Evolutionary conservation across 1,140 invertebrate species (phyloP).

Genomic region (Agraylea sexmaculata): DNA sequence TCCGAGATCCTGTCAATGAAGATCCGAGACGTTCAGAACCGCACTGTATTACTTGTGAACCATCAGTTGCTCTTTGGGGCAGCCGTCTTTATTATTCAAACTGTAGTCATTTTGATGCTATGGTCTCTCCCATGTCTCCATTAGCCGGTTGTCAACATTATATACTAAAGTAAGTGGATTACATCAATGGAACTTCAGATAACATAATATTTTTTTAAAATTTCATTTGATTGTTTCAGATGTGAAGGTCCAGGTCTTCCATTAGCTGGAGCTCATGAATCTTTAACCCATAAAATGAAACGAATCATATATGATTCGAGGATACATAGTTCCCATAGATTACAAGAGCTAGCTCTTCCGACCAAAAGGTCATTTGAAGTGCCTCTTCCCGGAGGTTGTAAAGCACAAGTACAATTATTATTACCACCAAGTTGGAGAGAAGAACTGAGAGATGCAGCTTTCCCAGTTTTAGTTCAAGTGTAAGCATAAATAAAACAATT

Average conservation of each 20-base stretch:
- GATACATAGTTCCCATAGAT: constrained; percentile 43
- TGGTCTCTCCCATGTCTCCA: constrained; percentile 44
- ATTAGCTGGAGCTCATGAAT: constrained; percentile 61
- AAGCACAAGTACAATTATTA: constrained; percentile 66
- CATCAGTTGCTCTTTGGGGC: constrained; percentile 55
- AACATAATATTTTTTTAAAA: not conserved
- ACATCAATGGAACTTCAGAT: not conserved
- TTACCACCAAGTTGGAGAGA: constrained; percentile 72
- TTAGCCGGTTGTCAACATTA: constrained; percentile 52
- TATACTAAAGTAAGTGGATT: constrained; percentile 44
- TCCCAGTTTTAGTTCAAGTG: constrained; percentile 74
- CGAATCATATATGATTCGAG: constrained; percentile 65
- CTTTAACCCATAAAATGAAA: constrained; percentile 55
- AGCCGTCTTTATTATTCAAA: constrained; percentile 63
- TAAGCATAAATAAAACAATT: constrained; percentile 31
- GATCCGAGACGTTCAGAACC: constrained; percentile 59
- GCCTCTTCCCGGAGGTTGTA: constrained; percentile 61
- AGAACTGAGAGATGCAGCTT: constrained; percentile 70
- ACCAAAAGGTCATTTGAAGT: constrained; percentile 65
- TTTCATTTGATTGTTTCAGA: constrained; percentile 2
- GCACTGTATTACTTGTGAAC: constrained; percentile 68
- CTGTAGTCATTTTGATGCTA: constrained; percentile 68
- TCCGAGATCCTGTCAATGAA: constrained; percentile 55
- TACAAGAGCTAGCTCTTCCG: constrained; percentile 61
- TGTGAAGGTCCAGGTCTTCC: constrained; percentile 70